Base-by-base conservation (phyloP, 1,140 invertebrate genomes). In the Cotesia glomerata region DNA sequence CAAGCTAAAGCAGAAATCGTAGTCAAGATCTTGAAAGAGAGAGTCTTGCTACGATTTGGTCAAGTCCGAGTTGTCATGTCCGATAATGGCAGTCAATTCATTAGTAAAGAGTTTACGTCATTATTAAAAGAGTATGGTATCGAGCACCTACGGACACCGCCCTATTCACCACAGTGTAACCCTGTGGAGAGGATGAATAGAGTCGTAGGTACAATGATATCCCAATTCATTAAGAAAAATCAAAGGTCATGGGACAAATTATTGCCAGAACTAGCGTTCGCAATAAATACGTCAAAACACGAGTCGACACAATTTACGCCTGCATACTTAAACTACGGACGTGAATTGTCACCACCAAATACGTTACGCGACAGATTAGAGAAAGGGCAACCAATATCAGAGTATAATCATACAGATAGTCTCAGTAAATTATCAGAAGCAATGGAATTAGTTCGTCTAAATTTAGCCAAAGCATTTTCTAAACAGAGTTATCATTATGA, bases 21-120 rank as follows among this genome's bases (percentile, higher is more conserved):
- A 1, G 63, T 58, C 9, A 72, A 76, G 61, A 63, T 70, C 5
- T 51, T 85, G 2, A 72, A 79, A n/a, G 75, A 84, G 5, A 34
- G 65, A 8, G 69, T 84, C 4, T 78, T 85, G 18, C 72, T 77
- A 7, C 58, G 78, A 0, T 81, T 80, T 58, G 83, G 83, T 54
- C 4, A 13, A 4, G 13, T 16, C 11, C 11, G 14, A 13, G 4
- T 54, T 4, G 14, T 54, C 14, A 54, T 54, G 13, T 54, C 51
- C 0, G 51, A 54, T 54, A 13, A 54, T 13, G 51, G 51, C 7
- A 54, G 13, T n/a, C 51, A 54, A 13, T 54, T 54, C 3, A 13
- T 54, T 13, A 54, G 51, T 54, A 13, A 54, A 2, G 51, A 54
- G 13, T 54, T 54, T 4, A 54, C 14, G 4, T 13, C 11, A 1